phyloP scores from a whole-genome alignment of 1,140 invertebrate species.

The Drosophila burlai region DNA sequence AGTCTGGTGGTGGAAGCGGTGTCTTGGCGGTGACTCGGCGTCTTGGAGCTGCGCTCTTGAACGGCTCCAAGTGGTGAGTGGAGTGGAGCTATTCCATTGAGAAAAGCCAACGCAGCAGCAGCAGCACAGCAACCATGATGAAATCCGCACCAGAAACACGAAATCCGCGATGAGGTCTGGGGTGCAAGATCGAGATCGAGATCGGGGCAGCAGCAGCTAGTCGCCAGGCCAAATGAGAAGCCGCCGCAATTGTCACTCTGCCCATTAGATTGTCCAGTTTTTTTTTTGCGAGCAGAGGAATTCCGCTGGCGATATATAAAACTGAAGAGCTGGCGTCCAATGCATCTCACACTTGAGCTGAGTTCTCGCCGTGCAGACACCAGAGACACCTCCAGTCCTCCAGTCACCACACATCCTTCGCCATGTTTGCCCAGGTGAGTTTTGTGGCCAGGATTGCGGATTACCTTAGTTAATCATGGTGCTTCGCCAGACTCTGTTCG shows the following conservation, averaged over 20 bases:
- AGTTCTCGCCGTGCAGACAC: slow-evolving; percentile 78
- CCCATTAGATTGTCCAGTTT: slow-evolving; percentile 63
- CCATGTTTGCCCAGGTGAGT: slow-evolving; percentile 70
- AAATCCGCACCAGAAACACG: slow-evolving; percentile 74
- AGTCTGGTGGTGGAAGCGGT: slow-evolving; percentile 41
- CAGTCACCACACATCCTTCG: slow-evolving; percentile 27
- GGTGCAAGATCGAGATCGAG: slow-evolving; percentile 63
- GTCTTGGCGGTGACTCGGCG: slow-evolving; percentile 23
- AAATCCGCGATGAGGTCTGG: slow-evolving; percentile 65
- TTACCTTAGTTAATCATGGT: not conserved
- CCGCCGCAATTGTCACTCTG: slow-evolving; percentile 68
- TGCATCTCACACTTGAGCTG: slow-evolving; percentile 82
- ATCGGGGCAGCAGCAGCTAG: slow-evolving; percentile 22
- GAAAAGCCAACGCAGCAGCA: slow-evolving; percentile 43
- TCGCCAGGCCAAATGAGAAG: slow-evolving; percentile 38
- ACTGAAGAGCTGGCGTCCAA: slow-evolving; percentile 69
- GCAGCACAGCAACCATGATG: slow-evolving; percentile 48
- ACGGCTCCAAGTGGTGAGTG: slow-evolving; percentile 40
- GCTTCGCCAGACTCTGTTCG: slow-evolving; percentile 57
- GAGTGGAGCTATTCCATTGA: slow-evolving; percentile 70
- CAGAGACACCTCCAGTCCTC: slow-evolving; percentile 28
- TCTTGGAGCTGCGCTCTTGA: slow-evolving; percentile 60
- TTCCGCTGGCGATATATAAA: slow-evolving; percentile 64
- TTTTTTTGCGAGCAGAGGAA: slow-evolving; percentile 1
- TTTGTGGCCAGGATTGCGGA: slow-evolving; percentile 6